These are phyloP conservation scores for Ivindomyrus marchei DNA, from an alignment of 2,113 vertebrate genomes.

Conservation along the genomic window DNA sequence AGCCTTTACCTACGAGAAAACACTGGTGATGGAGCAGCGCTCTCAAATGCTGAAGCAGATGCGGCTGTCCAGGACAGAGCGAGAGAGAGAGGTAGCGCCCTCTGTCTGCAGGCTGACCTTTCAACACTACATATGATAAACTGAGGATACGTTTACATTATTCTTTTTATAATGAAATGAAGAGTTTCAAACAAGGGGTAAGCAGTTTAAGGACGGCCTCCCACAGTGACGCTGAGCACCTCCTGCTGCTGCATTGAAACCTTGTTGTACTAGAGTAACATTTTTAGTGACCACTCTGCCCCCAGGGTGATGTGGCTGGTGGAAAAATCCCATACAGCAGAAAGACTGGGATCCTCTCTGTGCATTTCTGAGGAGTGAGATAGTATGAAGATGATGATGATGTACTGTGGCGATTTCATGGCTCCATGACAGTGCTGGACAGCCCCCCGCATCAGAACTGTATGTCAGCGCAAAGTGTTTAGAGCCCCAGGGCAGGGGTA, in stretches of 20 bases:
- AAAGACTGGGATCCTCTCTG: not conserved
- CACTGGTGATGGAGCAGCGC: constrained; percentile 91
- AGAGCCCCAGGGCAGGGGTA: not conserved
- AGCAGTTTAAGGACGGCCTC: not conserved
- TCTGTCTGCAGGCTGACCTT: not conserved
- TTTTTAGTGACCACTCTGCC: not conserved
- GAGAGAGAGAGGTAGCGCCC: constrained; percentile 76
- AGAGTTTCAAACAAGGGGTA: not conserved
- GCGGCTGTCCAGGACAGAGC: constrained; percentile 87
- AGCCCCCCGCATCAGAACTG: not conserved
- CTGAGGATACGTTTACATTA: not conserved
- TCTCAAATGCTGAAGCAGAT: constrained; percentile 95
- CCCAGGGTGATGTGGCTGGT: not conserved
- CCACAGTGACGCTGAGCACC: not conserved
- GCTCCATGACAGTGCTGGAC: not conserved
- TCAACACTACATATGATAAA: not conserved
- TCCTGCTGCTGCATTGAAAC: not conserved
- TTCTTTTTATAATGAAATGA: not conserved
- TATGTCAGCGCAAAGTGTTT: not conserved
- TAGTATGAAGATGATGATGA: not conserved
- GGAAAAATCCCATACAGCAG: not conserved
- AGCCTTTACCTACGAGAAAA: constrained; percentile 93
- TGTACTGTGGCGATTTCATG: not conserved
- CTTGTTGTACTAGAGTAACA: not conserved
- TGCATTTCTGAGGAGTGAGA: not conserved